Evolutionary conservation across 2,888 invertebrate genomes (phyloP).

Genomic region (Biston betularia): DNA sequence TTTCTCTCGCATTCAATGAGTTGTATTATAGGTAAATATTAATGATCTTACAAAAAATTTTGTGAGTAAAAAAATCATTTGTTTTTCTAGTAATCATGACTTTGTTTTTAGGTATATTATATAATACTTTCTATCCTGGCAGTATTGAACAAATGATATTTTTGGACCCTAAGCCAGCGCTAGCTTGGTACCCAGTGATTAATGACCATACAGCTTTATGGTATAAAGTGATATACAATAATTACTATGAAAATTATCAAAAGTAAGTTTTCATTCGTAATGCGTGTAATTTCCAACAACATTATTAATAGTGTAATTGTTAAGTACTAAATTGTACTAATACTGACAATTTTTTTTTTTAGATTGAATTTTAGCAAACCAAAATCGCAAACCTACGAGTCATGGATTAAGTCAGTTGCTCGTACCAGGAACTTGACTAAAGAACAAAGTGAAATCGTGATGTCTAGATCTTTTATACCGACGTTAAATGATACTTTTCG

Average conservation of each 20-base stretch:
- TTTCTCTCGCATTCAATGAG: constrained; percentile 64
- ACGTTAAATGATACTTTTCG: background rate
- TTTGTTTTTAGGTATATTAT: constrained; percentile 9
- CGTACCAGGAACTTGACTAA: constrained; percentile 11
- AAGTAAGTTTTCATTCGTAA: background rate
- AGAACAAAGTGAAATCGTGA: constrained; percentile 6
- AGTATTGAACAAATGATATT: constrained; percentile 5
- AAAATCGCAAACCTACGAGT: constrained; percentile 10
- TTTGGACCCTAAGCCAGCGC: constrained; percentile 9
- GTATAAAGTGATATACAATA: constrained; percentile 6
- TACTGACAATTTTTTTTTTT: background rate
- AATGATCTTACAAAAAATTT: background rate
- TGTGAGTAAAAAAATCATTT: background rate
- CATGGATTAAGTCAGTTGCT: constrained; percentile 2
- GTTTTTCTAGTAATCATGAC: background rate
- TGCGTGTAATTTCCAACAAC: too few relatives aligned
- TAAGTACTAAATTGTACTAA: too few relatives aligned
- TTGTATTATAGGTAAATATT: constrained; percentile 48
- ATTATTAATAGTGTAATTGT: too few relatives aligned
- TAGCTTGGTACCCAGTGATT: constrained; percentile 9
- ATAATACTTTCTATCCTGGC: constrained; percentile 1
- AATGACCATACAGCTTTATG: constrained; percentile 1
- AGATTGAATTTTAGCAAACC: constrained; percentile 2
- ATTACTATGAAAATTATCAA: constrained; percentile 8
- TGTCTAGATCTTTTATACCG: constrained; percentile 11